A percentile compares a stretch with the other conserved stretches of the same genome.
These are phyloP conservation scores for Dicrurus megarhynchus DNA, from an alignment of 2,113 vertebrate species.

Conservation along the genomic window DNA sequence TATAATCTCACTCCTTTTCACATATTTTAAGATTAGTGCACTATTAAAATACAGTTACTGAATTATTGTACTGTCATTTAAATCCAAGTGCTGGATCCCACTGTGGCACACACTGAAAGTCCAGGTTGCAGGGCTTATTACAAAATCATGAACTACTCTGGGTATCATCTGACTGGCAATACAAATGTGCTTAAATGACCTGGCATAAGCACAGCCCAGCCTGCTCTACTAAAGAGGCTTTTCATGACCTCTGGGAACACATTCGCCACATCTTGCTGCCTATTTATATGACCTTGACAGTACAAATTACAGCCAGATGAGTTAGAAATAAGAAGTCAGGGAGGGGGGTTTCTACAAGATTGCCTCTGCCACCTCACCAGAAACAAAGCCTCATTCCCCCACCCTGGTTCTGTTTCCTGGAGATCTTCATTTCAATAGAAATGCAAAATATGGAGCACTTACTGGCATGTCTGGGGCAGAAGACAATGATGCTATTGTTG, in stretches of 20 bases:
- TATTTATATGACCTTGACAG: conserved; percentile 65
- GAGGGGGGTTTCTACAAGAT: not conserved
- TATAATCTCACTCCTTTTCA: not conserved
- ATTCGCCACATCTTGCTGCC: conserved; percentile 16
- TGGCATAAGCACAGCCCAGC: conserved; percentile 36
- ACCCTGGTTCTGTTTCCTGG: not conserved
- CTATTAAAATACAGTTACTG: not conserved
- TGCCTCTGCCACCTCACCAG: not conserved
- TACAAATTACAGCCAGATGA: conserved; percentile 45
- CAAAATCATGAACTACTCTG: conserved; percentile 8
- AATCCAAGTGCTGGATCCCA: not conserved
- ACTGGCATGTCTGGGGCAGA: conserved; percentile 33
- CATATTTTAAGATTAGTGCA: not conserved
- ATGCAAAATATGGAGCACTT: conserved; percentile 42
- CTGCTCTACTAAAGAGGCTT: conserved; percentile 57
- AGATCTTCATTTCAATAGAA: conserved; percentile 49
- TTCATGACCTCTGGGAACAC: conserved; percentile 62
- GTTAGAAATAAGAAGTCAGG: conserved; percentile 16
- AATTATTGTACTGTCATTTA: not conserved
- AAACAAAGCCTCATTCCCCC: conserved; percentile 14
- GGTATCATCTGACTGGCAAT: conserved; percentile 24
- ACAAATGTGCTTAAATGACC: conserved; percentile 60
- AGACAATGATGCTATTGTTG: conserved; percentile 36
- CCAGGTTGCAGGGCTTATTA: conserved; percentile 9
- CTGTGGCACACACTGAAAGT: not conserved